phyloP scores from a whole-genome alignment of 2,888 invertebrate species.

The Eupithecia centaureata region DNA sequence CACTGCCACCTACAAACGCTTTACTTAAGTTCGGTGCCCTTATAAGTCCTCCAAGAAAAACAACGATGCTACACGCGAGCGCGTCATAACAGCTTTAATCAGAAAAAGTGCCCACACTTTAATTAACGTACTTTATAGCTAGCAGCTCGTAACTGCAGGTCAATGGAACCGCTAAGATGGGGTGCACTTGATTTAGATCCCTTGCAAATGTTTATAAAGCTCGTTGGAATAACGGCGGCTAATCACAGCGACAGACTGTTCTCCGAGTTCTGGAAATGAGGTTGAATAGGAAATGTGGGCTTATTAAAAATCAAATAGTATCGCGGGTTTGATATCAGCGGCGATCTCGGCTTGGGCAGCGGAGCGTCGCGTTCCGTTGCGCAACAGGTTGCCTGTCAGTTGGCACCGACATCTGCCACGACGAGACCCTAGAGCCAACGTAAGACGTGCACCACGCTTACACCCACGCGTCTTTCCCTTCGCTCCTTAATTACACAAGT shows the following conservation, averaged over 20 bases:
- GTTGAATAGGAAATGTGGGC: slow-evolving; percentile 48
- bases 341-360: slow-evolving; percentile 72
- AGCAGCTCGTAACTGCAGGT: slow-evolving; percentile 56
- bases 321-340: slow-evolving; percentile 68
- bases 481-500: slow-evolving; percentile 73
- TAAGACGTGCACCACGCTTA: slow-evolving; percentile 56
- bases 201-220: slow-evolving; percentile 51
- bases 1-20: slow-evolving; percentile 71
- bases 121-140: slow-evolving; percentile 54
- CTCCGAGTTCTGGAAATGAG: slow-evolving; percentile 39
- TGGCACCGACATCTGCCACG: slow-evolving; percentile 77
- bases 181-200: slow-evolving; percentile 52
- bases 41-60: slow-evolving; percentile 65
- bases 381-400: slow-evolving; percentile 82
- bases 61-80: slow-evolving; percentile 72
- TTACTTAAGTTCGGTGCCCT: slow-evolving; percentile 64
- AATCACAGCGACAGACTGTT: slow-evolving; percentile 34
- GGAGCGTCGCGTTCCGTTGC: slow-evolving; percentile 79
- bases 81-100: slow-evolving; percentile 64
- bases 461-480: slow-evolving; percentile 78
- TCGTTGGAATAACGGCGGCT: slow-evolving; percentile 33
- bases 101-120: slow-evolving; percentile 63
- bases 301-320: slow-evolving; percentile 71
- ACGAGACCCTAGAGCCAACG: slow-evolving; percentile 49
- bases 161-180: slow-evolving; percentile 58